Conservation (phyloP, 2,888 invertebrate genomes). For the Harpagoxenus sublaevis region DNA sequence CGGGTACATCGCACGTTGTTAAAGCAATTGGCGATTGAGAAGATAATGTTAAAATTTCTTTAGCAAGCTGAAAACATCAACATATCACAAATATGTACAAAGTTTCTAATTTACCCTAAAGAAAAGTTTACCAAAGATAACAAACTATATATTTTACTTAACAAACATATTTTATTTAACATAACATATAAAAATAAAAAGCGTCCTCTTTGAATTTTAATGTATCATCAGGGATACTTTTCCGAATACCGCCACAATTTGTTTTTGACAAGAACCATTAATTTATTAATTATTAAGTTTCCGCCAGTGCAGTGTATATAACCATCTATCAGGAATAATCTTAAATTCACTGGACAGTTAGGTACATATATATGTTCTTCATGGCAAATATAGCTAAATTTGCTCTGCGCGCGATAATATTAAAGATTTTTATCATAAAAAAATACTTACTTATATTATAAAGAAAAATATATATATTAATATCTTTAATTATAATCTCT, state of each 20-base stretch:
- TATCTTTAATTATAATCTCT: neutral
- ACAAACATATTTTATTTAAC: neutral
- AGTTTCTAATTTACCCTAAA: neutral
- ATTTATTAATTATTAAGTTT: neutral
- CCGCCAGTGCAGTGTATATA: too few relatives aligned
- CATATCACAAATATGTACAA: neutral
- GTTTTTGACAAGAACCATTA: neutral
- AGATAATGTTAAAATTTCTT: neutral
- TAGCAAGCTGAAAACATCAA: conserved; percentile 33
- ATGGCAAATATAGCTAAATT: neutral
- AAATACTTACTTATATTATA: too few relatives aligned
- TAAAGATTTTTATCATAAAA: neutral
- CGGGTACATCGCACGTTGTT: conserved; percentile 7
- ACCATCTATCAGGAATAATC: neutral
- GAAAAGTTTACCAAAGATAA: neutral
- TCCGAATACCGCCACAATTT: neutral
- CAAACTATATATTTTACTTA: neutral
- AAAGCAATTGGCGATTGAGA: conserved; percentile 50
- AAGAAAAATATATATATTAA: neutral
- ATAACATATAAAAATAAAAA: neutral
- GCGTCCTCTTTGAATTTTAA: neutral
- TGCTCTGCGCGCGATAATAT: neutral
- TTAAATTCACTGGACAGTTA: neutral
- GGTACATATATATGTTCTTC: neutral
- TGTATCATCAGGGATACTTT: neutral